Base-by-base conservation (phyloP, 2,113 vertebrate genomes). In the Acanthochromis polyacanthus region DNA sequence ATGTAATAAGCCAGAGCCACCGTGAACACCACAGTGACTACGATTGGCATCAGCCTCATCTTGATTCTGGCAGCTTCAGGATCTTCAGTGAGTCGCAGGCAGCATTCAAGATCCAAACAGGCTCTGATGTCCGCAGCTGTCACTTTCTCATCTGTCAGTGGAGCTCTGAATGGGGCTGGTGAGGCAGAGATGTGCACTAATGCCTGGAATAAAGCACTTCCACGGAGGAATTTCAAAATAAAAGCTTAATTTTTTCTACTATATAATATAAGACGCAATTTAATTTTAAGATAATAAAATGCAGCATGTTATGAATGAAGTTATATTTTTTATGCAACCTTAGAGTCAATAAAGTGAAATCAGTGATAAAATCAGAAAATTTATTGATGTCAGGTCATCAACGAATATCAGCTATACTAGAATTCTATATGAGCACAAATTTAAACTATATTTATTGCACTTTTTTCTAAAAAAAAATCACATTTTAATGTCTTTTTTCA, bases 1-100 rank as follows among this genome's bases (percentile, higher is more conserved):
- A 93, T 23, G 57, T 88, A 93, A 70, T 97, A 97, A 25, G 96
- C 95, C 28, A 90, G 2, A 22, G 92, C 74, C 17, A 91, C 90
- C 17, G 94, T 58, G 12, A 92, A 48, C 19, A 82, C 53, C 61
- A 91, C 51, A 0, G 83, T 75, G 1, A 90, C 28, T 1, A 81
- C 19, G 1, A 75, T 57, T 0, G 77, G 73, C 10, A 85, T 32
- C 75, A 80, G 28, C 81, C 86, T 87, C 93, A 94, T 93, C 50
- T 53, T 69, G 58, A 0, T 0, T 16, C 62, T 48, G 50, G 5
- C 51, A 23, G 32, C 25, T 5, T 10, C 32, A 4, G 23, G 10
- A 3, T 55, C 9, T 14, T 17, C 64, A 38, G n/a, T n/a, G 40
- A 50, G 22, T 60, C 23, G 8, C 58, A 14, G 40, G 14, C 40